Base-by-base conservation (phyloP, 1,140 invertebrate species). In the Homalodisca vitripennis region DNA sequence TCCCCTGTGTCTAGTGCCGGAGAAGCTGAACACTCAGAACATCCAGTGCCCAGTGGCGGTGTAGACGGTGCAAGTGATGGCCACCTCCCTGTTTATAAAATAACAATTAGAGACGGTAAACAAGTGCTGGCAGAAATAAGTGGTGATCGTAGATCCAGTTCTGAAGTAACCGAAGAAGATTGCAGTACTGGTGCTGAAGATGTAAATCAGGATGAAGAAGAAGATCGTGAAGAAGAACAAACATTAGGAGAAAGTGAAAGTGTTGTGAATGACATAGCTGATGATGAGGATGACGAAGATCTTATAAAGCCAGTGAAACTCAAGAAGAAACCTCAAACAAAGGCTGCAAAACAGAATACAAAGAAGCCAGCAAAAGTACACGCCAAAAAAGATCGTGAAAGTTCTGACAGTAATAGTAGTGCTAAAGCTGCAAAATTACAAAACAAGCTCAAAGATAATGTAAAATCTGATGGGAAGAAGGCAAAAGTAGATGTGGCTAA, bases 21-120 rank as follows among this genome's bases (percentile, higher is more conserved):
- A 51, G 76, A 73, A 34, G 70, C 68, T 70, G 66, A 71, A 65
- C n/a, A n/a, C n/a, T n/a, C n/a, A n/a, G n/a, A n/a, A n/a, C n/a
- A n/a, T n/a, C n/a, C n/a, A n/a, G n/a, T n/a, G n/a, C n/a, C n/a
- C n/a, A n/a, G n/a, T n/a, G n/a, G n/a, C n/a, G n/a, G n/a, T n/a
- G n/a, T n/a, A n/a, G 66, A 34, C 66, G 55, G 69, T 70, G 20
- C 67, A 64, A 60, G 17, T 31, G 51, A 67, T n/a, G 67, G 68
- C n/a, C 70, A 74, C 64, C 66, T 74, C 17, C 74, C 78, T 34
- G 83, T 85, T 70, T 85, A 84, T 74, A 92, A 90, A 82, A 86
- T 91, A 73, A 86, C 86, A 31, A 83, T 90, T 71, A 86, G 87
- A 74, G 89, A 91, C 82, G 89, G 89, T 12, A 89, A 89, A 78